Evolutionary conservation across 2,113 vertebrate genomes (phyloP), one percentile per base, ranked within the genome.

Genomic region (Coptodon rendalli): DNA sequence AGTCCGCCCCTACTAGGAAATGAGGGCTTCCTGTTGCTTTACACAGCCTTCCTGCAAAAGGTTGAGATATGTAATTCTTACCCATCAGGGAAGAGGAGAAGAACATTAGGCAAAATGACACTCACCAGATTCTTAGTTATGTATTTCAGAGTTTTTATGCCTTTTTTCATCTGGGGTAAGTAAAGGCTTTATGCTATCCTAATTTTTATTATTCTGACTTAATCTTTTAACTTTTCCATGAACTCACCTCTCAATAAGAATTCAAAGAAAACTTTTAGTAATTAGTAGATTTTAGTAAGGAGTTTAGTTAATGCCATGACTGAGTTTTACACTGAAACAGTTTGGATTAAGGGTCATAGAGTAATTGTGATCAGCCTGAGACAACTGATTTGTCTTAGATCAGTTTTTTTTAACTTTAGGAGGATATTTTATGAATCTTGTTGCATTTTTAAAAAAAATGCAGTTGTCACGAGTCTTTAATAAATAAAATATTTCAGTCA

Each of bases 21-120:
- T 91, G 89, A 92, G 92, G 81, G 89, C 93, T 96, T 97, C 96
- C 96, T 97, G 96, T 97, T 96, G 90, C 95, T 96, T 96, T 94
- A 92, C 86, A 94, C 85, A 94, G 91, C 83, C 93, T 96, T 96
- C 96, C 95, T 96, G 94, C 89, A 81, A 81, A 96, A 95, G 92
- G 91, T 93, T 92, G 86, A 93, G 95, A 95, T 93, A 95, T 94
- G 85, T 95, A 89, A 95, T 94, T 87, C 68, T 80, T 81, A 40
- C 82, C 84, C 89, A 90, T 87, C 91, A 90, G 81, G 76, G 92
- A 89, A 93, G 91, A 94, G 82, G 63, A 89, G 89, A 91, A 91
- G 68, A 93, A 52, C 87, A 86, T 48, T 91, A 87, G 89, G 73
- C 90, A 94, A 85, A 86, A 96, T 95, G 93, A 93, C 85, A 89